Evolutionary conservation across 2,113 vertebrate genomes (phyloP).

Genomic region (Gymnobelideus leadbeateri): DNA sequence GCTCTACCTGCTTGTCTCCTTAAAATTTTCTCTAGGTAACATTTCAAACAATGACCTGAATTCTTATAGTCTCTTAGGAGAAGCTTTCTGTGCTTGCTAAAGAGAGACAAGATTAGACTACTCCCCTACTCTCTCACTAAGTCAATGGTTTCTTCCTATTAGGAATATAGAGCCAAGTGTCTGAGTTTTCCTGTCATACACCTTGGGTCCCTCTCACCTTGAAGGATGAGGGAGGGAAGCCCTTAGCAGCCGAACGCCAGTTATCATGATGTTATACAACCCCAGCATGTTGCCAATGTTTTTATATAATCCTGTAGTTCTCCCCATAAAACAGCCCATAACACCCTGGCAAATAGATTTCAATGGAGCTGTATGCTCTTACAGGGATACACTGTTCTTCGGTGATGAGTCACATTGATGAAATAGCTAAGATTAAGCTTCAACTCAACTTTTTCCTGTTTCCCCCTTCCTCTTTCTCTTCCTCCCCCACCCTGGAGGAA

Average conservation of each 20-base stretch:
- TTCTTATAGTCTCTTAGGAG: neutral
- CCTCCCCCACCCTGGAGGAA: neutral
- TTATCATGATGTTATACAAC: neutral
- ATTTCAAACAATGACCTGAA: neutral
- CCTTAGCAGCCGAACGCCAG: neutral
- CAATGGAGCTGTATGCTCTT: neutral
- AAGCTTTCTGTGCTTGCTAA: neutral
- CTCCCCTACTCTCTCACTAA: accelerated
- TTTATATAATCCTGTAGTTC: conserved; percentile 50
- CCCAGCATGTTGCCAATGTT: neutral
- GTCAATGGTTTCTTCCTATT: neutral
- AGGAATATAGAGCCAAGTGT: accelerated
- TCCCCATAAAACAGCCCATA: neutral
- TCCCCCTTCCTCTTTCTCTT: neutral
- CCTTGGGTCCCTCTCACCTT: neutral
- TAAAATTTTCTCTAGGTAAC: neutral
- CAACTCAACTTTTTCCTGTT: conserved; percentile 37
- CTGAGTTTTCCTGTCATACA: neutral
- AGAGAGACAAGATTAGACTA: neutral
- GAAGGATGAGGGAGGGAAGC: neutral
- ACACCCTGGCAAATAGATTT: conserved; percentile 39
- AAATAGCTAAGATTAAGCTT: neutral
- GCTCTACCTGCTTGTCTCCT: neutral
- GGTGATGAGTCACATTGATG: conserved; percentile 38
- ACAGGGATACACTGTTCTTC: neutral